phyloP scores from a whole-genome alignment of 2,113 vertebrate genomes.

The Sclerurus mexicanus region DNA sequence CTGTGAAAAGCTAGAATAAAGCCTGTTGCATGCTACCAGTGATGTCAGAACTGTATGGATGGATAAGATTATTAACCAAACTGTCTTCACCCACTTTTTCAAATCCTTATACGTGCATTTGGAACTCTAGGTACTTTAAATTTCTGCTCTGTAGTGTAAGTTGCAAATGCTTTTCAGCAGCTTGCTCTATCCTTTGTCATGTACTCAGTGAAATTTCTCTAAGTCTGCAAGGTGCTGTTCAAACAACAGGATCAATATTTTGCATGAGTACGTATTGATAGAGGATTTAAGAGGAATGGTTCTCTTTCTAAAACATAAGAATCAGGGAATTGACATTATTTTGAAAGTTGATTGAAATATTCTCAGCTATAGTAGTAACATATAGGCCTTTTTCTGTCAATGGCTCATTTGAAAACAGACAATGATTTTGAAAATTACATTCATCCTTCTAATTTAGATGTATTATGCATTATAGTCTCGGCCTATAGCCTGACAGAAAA shows the following conservation, averaged over 20 bases:
- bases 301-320: not conserved
- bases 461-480: not conserved
- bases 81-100: not conserved
- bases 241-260: not conserved
- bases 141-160: not conserved
- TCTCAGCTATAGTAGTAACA: not conserved
- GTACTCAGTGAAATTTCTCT: not conserved
- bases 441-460: not conserved
- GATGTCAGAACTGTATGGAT: not conserved
- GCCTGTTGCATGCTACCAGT: not conserved
- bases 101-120: not conserved
- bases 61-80: not conserved
- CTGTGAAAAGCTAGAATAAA: not conserved
- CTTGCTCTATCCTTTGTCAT: not conserved
- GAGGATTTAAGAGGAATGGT: not conserved
- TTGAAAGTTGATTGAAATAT: not conserved
- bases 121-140: not conserved
- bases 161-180: not conserved
- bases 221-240: not conserved
- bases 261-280: not conserved
- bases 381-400: not conserved
- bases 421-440: not conserved
- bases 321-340: not conserved
- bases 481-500: not conserved
- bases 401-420: not conserved